A percentile compares a stretch with the other conserved stretches of the same genome.
Conservation (phyloP, 1,140 invertebrate genomes). For the Caenorhabditis inopinata region DNA sequence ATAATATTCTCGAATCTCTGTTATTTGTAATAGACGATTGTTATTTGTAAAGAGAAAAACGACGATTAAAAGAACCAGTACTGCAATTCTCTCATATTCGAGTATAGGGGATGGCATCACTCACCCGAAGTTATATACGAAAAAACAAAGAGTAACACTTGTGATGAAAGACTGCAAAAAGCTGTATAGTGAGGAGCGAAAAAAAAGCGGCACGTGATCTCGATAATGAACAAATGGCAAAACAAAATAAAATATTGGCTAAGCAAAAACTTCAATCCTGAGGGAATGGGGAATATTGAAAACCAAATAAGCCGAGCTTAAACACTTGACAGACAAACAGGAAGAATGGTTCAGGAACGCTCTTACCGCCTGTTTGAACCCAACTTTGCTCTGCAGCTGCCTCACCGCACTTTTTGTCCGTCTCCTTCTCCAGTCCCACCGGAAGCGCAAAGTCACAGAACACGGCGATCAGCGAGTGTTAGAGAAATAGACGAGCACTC, state of each 20-base stretch:
- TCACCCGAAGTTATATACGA: not conserved
- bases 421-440: not conserved
- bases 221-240: not conserved
- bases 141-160: not conserved
- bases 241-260: not conserved
- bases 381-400: conserved; percentile 2
- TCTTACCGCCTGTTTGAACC: conserved; percentile 16
- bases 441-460: not conserved
- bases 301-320: not conserved
- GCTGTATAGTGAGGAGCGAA: not conserved
- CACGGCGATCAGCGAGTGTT: not conserved
- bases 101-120: not conserved
- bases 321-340: conserved; percentile 19
- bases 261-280: not conserved
- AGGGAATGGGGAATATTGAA: not conserved
- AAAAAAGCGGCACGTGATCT: not conserved
- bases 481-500: conserved; percentile 21
- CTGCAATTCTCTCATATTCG: no score
- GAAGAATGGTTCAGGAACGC: conserved; percentile 20
- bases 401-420: not conserved
- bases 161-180: not conserved
- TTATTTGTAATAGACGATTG: no score
- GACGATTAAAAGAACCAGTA: no score
- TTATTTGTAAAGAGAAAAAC: no score
- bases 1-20: no score